Evolutionary conservation across 2,113 vertebrate genomes (phyloP), one percentile per base, ranked within the genome.

Genomic region (Thymallus thymallus): DNA sequence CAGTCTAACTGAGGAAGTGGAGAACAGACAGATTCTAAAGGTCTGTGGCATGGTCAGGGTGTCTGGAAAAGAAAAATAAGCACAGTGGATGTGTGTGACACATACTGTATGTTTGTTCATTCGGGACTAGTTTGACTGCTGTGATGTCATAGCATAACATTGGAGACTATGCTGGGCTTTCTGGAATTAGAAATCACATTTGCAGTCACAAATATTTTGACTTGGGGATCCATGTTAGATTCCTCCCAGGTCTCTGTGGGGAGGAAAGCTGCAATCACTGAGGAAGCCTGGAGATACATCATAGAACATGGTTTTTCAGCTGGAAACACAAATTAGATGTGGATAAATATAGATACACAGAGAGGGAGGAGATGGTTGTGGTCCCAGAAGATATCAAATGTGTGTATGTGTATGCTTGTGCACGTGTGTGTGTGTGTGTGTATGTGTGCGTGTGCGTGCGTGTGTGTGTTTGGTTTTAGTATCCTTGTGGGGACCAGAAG

Each of bases 311-410:
- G 60, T n/a, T 45, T 64, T 24, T 46, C 69, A 58, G 74, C 67
- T 60, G 32, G 45, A 73, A 80, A 73, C 74, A 76, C 9, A n/a
- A 60, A 74, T 63, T 66, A 10, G 24, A 35, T 68, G 26, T 60
- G 24, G 30, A 62, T 60, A 66, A 55, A n/a, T 26, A 62, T 63
- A 67, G 71, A 61, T n/a, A 30, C 14, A 74, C 30, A 30, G 23
- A 55, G 64, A 73, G 74, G 24, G 61, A 71, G 65, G 22, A 9
- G 4, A 72, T 63, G 67, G 69, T 29, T 68, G 69, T 29, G 60
- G 78, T 55, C 73, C 63, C 29, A 32, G 26, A 65, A 65, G 62
- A 65, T 32, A 65, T 30, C 29, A 32, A 16, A 22, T 45, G 70
- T 26, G 70, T 62, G 22, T 26, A 30, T 45, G 58, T 26, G 70